Conservation (phyloP, 2,113 vertebrate genomes). For the Tringa solitaria region DNA sequence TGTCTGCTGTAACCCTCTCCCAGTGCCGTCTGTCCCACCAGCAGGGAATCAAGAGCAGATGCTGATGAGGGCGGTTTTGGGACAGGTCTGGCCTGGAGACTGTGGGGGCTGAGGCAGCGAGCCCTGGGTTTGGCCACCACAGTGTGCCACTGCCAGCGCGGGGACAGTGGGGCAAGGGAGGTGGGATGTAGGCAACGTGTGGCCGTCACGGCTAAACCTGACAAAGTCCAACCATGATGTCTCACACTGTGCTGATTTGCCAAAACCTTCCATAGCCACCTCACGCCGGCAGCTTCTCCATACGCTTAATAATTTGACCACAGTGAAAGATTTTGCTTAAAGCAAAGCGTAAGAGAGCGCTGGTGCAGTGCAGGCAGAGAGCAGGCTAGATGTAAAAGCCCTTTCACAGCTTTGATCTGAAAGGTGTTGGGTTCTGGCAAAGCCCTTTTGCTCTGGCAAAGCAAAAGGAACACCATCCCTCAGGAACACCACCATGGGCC, state of each 20-base stretch:
- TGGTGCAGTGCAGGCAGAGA: background rate
- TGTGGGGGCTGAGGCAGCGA: fast-evolving
- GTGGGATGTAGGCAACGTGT: background rate
- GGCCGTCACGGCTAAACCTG: background rate
- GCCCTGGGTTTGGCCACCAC: background rate
- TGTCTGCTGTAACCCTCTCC: background rate
- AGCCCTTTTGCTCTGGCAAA: background rate
- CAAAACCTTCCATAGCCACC: background rate
- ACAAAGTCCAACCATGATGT: background rate
- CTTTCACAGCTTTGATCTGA: slow-evolving; percentile 34
- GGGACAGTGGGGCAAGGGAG: background rate
- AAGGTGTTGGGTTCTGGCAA: background rate
- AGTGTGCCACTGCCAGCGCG: background rate
- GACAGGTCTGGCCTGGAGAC: fast-evolving
- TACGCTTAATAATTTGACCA: background rate
- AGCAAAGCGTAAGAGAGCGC: background rate
- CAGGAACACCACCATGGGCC: background rate
- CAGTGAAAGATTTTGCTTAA: background rate
- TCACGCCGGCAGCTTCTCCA: background rate
- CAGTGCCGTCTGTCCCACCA: background rate
- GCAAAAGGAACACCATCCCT: background rate
- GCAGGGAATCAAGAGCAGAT: background rate
- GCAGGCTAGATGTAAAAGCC: background rate
- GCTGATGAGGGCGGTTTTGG: background rate
- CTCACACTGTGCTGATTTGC: background rate